A percentile compares a stretch with the other conserved stretches of the same genome.
phyloP scores from a whole-genome alignment of 2,113 vertebrate genomes.

The Grantiella picta region DNA sequence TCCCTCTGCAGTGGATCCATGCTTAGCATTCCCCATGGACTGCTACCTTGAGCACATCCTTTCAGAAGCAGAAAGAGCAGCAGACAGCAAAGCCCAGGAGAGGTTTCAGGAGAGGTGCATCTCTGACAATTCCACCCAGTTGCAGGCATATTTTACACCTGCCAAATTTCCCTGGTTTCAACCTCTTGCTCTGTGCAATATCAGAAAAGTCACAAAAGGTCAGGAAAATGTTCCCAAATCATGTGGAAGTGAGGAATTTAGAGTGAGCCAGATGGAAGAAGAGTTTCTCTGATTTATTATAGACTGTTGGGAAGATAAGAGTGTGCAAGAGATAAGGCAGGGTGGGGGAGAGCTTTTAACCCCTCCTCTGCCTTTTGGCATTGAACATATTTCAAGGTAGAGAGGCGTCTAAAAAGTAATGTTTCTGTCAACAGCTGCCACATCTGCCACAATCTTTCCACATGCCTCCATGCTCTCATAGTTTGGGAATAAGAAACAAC shows the following conservation, averaged over 20 bases:
- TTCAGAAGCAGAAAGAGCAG: background rate
- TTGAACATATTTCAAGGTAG: slow-evolving; percentile 62
- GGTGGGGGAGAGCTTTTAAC: slow-evolving; percentile 53
- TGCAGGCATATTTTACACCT: background rate
- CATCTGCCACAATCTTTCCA: background rate
- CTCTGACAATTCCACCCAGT: background rate
- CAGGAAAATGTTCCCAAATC: slow-evolving; percentile 26
- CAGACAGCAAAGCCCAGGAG: background rate
- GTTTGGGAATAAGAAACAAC: slow-evolving; percentile 3
- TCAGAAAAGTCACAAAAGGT: background rate
- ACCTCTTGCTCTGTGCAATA: background rate
- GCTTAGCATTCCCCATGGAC: background rate
- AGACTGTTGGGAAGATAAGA: slow-evolving; percentile 41
- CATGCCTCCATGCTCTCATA: background rate
- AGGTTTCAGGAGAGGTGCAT: background rate
- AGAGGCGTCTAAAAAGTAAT: background rate
- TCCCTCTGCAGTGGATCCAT: background rate
- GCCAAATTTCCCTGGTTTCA: background rate
- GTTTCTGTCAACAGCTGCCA: slow-evolving; percentile 49
- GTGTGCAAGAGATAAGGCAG: background rate
- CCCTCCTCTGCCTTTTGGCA: slow-evolving; percentile 26
- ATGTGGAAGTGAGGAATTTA: slow-evolving; percentile 57
- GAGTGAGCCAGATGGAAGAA: slow-evolving; percentile 57
- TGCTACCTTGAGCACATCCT: background rate
- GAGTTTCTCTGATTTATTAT: slow-evolving; percentile 64